These are phyloP conservation scores for Cephus pulcher DNA, from an alignment of 2,888 invertebrate species.

Conservation along the genomic window DNA sequence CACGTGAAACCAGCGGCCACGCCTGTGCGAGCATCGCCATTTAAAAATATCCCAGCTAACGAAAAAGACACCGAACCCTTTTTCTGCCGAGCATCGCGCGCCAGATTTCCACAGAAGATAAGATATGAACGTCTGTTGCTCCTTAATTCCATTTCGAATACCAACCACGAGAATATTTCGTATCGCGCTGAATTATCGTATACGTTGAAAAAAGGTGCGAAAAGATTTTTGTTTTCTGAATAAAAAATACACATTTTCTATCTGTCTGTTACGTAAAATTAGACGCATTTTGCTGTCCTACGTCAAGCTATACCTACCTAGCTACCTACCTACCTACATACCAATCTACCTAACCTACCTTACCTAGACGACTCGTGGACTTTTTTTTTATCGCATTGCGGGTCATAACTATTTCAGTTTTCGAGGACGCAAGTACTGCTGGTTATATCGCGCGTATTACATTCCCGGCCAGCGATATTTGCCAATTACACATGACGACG, in stretches of 20 bases:
- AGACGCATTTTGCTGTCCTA: background rate
- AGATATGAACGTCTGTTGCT: background rate
- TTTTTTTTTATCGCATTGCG: constrained; percentile 28
- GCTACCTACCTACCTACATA: background rate
- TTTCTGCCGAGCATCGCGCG: background rate
- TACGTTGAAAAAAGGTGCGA: background rate
- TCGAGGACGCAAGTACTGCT: constrained; percentile 35
- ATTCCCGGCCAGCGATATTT: constrained; percentile 34
- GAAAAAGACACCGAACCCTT: background rate
- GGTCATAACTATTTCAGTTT: constrained; percentile 49
- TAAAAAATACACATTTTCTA: background rate
- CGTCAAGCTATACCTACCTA: background rate
- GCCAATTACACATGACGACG: constrained; percentile 36
- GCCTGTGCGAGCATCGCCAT: background rate
- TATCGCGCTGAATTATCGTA: background rate
- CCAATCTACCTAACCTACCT: background rate
- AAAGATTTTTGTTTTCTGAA: background rate
- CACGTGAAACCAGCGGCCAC: background rate
- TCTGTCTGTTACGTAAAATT: background rate
- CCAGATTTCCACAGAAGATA: background rate
- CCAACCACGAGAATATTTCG: background rate
- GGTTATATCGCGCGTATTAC: background rate
- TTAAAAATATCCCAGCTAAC: background rate
- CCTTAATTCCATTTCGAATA: background rate
- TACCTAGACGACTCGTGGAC: constrained; percentile 1